A percentile compares a stretch with the other conserved stretches of the same genome.
Evolutionary conservation across 2,113 vertebrate species (phyloP).

Genomic region (Pleuronectes platessa): DNA sequence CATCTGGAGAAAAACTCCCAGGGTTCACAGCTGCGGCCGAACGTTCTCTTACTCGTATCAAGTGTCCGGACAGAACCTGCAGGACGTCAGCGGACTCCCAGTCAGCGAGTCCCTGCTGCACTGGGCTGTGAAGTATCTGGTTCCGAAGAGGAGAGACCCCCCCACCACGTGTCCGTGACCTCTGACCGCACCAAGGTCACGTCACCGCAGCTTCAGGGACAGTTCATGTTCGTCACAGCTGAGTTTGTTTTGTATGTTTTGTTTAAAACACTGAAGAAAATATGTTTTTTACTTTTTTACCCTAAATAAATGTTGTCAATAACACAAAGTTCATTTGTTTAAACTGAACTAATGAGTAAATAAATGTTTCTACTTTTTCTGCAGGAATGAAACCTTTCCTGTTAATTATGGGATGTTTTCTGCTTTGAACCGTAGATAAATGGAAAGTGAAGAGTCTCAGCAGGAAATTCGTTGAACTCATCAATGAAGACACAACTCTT

Average conservation of each 20-base stretch:
- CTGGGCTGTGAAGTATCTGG: conserved; percentile 69
- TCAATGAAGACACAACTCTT: too few species aligned
- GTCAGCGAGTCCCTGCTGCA: conserved; percentile 21
- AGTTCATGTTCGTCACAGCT: too few species aligned
- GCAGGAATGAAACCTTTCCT: too few species aligned
- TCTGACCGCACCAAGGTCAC: background rate
- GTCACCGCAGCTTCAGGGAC: background rate
- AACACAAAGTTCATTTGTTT: background rate
- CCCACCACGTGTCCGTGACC: background rate
- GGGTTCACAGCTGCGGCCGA: conserved; percentile 39
- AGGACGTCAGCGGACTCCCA: conserved; percentile 47
- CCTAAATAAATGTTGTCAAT: background rate
- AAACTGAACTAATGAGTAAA: background rate
- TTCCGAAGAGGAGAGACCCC: background rate
- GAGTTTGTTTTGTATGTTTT: too few species aligned
- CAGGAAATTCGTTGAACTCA: too few species aligned
- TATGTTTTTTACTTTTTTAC: background rate
- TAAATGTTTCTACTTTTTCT: too few species aligned
- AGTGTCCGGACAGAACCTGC: conserved; percentile 40
- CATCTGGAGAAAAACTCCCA: rapidly evolving
- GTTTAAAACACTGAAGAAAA: too few species aligned
- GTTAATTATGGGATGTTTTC: too few species aligned
- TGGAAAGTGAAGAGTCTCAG: too few species aligned
- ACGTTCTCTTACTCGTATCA: conserved; percentile 55
- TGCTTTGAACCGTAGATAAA: too few species aligned